phyloP scores from a whole-genome alignment of 2,113 vertebrate genomes.

The Xiphophorus hellerii region DNA sequence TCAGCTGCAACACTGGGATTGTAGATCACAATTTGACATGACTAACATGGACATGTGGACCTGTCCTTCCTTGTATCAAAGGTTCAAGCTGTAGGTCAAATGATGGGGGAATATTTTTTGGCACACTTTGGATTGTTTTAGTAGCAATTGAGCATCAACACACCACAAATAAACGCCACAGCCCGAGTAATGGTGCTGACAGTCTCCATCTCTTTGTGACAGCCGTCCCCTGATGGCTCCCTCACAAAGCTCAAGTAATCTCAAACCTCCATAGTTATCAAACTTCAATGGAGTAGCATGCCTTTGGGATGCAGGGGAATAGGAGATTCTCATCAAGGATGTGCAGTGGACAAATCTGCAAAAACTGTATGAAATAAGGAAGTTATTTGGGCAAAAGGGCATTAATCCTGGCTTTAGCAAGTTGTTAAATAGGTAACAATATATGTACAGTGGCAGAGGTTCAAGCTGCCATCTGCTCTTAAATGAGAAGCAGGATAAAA shows the following conservation, averaged over 20 bases:
- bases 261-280: not conserved
- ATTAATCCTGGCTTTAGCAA: not conserved
- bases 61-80: too few species aligned
- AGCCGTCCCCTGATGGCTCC: not conserved
- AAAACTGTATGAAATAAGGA: not conserved
- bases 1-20: too few species aligned
- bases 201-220: not conserved
- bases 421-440: not conserved
- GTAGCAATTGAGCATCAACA: not conserved
- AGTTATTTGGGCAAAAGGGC: not conserved
- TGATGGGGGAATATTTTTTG: not conserved
- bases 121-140: not conserved
- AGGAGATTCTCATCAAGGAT: not conserved
- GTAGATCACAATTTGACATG: too few species aligned
- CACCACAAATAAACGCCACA: not conserved
- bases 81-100: too few species aligned
- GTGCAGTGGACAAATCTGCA: not conserved
- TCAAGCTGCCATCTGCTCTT: slow-evolving; percentile 15
- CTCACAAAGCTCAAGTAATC: not conserved
- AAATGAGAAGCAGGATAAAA: slow-evolving; percentile 30
- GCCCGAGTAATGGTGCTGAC: not conserved
- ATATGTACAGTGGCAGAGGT: slow-evolving; percentile 1
- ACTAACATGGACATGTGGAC: too few species aligned
- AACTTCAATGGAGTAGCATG: not conserved
- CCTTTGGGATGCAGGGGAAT: not conserved